phyloP scores from a whole-genome alignment of 2,888 invertebrate species.

The Pinctada fucata region DNA sequence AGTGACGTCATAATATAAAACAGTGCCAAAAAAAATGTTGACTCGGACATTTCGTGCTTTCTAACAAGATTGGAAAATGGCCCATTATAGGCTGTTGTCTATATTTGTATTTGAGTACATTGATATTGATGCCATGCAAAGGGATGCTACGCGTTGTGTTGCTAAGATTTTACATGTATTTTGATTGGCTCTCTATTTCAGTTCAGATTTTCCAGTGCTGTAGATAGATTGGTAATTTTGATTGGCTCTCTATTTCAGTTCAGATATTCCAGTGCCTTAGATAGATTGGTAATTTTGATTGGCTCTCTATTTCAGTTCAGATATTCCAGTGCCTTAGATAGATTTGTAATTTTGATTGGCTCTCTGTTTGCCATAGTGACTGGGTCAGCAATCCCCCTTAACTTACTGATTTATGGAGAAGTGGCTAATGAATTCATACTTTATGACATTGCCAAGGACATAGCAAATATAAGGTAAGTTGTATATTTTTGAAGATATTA shows the following conservation, averaged over 20 bases:
- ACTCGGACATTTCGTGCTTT: too few species aligned
- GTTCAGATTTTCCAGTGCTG: constrained; percentile 63
- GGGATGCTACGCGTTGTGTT: too few species aligned
- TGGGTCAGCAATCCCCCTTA: constrained; percentile 60
- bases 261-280: constrained; percentile 58
- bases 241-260: constrained; percentile 63
- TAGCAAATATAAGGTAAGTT: constrained; percentile 8
- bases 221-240: constrained; percentile 59
- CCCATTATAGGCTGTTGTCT: too few species aligned
- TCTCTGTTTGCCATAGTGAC: constrained; percentile 51
- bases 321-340: constrained; percentile 58
- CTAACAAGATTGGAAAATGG: too few species aligned
- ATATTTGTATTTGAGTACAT: too few species aligned
- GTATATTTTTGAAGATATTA: neutral
- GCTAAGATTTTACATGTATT: too few species aligned
- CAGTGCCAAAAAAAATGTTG: too few species aligned
- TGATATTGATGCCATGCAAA: too few species aligned
- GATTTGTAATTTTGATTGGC: constrained; percentile 61
- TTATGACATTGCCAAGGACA: constrained; percentile 22
- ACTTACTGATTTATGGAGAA: constrained; percentile 66
- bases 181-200: constrained; percentile 35
- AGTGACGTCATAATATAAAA: too few species aligned
- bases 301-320: constrained; percentile 67
- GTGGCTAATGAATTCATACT: constrained; percentile 63
- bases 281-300: constrained; percentile 58